phyloP scores from a whole-genome alignment of 2,888 invertebrate genomes.

The Aquatica leii region DNA sequence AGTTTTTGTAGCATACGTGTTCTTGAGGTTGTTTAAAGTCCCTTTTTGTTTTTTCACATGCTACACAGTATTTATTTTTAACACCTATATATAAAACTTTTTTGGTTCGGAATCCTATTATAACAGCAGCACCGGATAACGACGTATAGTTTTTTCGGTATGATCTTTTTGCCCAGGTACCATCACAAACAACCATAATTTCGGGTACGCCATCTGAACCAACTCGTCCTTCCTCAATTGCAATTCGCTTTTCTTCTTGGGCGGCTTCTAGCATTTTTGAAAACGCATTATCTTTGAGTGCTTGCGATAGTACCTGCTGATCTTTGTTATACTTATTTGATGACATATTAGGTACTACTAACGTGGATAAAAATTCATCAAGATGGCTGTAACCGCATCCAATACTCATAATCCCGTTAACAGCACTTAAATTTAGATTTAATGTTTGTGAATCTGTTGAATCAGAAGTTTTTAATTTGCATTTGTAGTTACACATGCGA shows the following conservation, averaged over 20 bases:
- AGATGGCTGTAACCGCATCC: constrained; percentile 7
- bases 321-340: not conserved
- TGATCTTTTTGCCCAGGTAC: constrained; percentile 8
- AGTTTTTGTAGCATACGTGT: too few relatives aligned
- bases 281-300: not conserved
- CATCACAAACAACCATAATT: constrained; percentile 12
- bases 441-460: not conserved
- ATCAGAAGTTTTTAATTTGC: not conserved
- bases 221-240: constrained; percentile 4
- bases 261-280: not conserved
- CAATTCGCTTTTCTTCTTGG: not conserved
- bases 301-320: not conserved
- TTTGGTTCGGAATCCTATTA: constrained; percentile 9
- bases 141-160: constrained; percentile 11
- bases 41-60: too few relatives aligned
- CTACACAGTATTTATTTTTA: too few relatives aligned
- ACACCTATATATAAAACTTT: too few relatives aligned
- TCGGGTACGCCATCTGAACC: not conserved
- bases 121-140: constrained; percentile 9
- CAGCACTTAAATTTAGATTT: not conserved
- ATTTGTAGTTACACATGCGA: not conserved
- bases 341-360: constrained; percentile 3
- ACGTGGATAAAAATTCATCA: not conserved
- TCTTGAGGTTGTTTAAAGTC: not conserved
- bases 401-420: not conserved